These are phyloP conservation scores for Limulus polyphemus DNA, from an alignment of 2,888 invertebrate species.

Conservation along the genomic window DNA sequence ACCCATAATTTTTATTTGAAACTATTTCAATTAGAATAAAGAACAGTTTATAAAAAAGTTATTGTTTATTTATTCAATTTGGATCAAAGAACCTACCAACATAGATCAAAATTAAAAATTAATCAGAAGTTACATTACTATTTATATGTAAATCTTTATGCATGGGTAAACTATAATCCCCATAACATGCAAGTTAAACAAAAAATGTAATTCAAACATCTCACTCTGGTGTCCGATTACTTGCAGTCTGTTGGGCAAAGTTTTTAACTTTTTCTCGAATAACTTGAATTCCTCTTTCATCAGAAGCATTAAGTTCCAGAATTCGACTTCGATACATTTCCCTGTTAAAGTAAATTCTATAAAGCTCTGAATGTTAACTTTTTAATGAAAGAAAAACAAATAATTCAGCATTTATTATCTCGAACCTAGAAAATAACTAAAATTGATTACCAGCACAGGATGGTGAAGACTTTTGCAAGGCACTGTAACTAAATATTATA, in stretches of 20 bases:
- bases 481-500: too few relatives aligned
- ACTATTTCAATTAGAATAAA: too few relatives aligned
- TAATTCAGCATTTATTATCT: not conserved
- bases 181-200: too few relatives aligned
- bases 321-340: slow-evolving; percentile 49
- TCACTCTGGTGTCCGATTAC: slow-evolving; percentile 42
- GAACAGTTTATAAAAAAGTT: too few relatives aligned
- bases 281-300: slow-evolving; percentile 95
- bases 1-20: too few relatives aligned
- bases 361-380: not conserved
- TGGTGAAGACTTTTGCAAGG: not conserved
- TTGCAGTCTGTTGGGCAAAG: slow-evolving; percentile 78
- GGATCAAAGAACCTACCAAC: too few relatives aligned
- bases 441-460: slow-evolving; percentile 1
- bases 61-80: too few relatives aligned
- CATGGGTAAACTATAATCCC: too few relatives aligned
- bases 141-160: too few relatives aligned
- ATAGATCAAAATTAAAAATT: too few relatives aligned
- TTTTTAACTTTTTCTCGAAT: slow-evolving; percentile 79
- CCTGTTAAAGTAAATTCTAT: slow-evolving; percentile 9
- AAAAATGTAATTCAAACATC: slow-evolving; percentile 1
- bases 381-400: slow-evolving; percentile 7
- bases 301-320: slow-evolving; percentile 92
- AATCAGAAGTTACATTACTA: too few relatives aligned
- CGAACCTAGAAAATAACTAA: too few relatives aligned